These are phyloP conservation scores for Drosophila tani DNA, from an alignment of 1,140 invertebrate species.

Conservation along the genomic window DNA sequence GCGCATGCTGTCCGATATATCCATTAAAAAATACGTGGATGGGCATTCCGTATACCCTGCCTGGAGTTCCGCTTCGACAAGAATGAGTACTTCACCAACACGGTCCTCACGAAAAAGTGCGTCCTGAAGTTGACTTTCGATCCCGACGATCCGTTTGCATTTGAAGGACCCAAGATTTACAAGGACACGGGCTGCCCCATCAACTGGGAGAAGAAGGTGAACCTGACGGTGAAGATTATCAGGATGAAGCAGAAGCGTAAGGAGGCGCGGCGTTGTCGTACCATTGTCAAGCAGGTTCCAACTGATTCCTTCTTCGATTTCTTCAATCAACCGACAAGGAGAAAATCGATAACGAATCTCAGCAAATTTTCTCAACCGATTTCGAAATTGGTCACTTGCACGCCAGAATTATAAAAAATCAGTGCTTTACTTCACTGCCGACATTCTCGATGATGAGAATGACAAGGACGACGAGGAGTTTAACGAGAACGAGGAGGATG, in stretches of 20 bases:
- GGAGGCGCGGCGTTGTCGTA: constrained; percentile 95
- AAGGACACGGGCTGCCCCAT: constrained; percentile 96
- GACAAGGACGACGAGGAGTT: constrained; percentile 87
- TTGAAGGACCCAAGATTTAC: constrained; percentile 98
- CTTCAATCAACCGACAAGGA: constrained; percentile 92
- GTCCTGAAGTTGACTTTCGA: constrained; percentile 96
- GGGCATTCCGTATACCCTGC: constrained; percentile 88
- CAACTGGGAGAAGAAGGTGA: constrained; percentile 98
- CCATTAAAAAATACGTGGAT: constrained; percentile 90
- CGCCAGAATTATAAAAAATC: constrained; percentile 95
- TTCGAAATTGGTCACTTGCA: constrained; percentile 99
- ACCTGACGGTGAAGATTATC: constrained; percentile 97
- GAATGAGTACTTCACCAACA: constrained; percentile 99
- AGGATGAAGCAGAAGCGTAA: constrained; percentile 99
- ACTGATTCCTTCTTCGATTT: constrained; percentile 99
- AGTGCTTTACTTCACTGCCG: constrained; percentile 96
- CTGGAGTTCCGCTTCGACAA: constrained; percentile 97
- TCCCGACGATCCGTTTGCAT: constrained; percentile 95
- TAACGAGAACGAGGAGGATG: constrained; percentile 83
- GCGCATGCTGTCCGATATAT: constrained; percentile 96
- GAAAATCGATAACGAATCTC: constrained; percentile 90
- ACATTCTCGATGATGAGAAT: constrained; percentile 92
- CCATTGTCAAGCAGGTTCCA: constrained; percentile 96
- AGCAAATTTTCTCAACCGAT: constrained; percentile 92
- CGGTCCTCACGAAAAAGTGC: constrained; percentile 97